phyloP scores from a whole-genome alignment of 2,888 invertebrate genomes.

The Pemphredon lugubris region DNA sequence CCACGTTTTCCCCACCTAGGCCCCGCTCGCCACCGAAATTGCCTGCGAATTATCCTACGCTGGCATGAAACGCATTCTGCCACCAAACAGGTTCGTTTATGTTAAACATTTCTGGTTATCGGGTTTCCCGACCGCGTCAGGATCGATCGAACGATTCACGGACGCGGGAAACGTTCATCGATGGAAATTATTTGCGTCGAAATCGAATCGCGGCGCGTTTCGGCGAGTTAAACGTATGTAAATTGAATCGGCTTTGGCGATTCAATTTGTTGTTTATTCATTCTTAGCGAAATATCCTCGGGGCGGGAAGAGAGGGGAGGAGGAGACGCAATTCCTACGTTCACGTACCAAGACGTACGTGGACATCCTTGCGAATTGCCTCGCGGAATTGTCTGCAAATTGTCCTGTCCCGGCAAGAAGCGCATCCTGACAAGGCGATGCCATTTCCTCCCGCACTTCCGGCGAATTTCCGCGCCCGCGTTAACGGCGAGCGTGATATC shows the following conservation, averaged over 20 bases:
- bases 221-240: no score
- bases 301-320: no score
- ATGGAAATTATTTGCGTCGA: no score
- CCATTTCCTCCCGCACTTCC: not conserved
- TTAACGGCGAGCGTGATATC: not conserved
- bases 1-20: not conserved
- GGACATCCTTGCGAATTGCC: conserved; percentile 28
- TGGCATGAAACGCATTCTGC: conserved; percentile 6
- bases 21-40: no score
- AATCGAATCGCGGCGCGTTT: no score
- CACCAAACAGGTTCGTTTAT: conserved; percentile 24
- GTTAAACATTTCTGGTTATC: conserved; percentile 6
- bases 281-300: no score
- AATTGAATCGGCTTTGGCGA: no score
- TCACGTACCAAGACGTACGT: conserved; percentile 24
- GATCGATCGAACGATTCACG: no score
- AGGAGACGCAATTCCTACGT: not conserved
- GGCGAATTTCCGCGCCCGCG: not conserved
- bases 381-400: conserved; percentile 27
- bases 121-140: no score
- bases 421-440: not conserved
- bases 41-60: conserved; percentile 22
- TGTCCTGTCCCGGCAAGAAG: conserved; percentile 22
- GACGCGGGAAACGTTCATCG: no score
- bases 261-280: no score